phyloP scores from a whole-genome alignment of 2,113 vertebrate genomes.

The Mustela nigripes region DNA sequence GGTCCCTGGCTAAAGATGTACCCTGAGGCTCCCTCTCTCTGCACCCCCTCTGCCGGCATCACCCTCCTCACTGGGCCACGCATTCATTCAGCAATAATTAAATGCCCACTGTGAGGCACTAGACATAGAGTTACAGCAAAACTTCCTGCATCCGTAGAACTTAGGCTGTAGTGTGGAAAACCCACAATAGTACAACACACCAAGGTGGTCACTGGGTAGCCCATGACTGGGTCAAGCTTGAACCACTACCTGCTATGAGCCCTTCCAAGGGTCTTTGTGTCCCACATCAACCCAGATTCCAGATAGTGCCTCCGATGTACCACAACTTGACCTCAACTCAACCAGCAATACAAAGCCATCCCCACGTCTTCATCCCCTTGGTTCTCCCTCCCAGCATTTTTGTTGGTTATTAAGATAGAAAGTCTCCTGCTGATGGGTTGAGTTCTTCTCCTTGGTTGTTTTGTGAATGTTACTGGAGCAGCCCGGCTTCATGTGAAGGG shows the following conservation, averaged over 20 bases:
- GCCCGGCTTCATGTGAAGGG: accelerated
- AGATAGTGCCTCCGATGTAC: not conserved
- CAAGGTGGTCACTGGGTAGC: not conserved
- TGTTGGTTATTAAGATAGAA: not conserved
- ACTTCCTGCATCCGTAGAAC: not conserved
- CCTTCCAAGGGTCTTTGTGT: not conserved
- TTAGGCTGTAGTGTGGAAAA: not conserved
- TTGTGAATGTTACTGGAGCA: not conserved
- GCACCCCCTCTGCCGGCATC: not conserved
- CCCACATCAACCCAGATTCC: not conserved
- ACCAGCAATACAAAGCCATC: not conserved
- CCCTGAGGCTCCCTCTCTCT: not conserved
- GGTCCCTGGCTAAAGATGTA: not conserved
- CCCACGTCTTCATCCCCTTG: not conserved
- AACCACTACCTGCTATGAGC: not conserved
- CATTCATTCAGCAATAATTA: not conserved
- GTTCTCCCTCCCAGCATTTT: not conserved
- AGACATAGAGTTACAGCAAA: not conserved
- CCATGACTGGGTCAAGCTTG: accelerated
- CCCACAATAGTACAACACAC: accelerated
- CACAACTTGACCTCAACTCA: not conserved
- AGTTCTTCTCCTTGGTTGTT: not conserved
- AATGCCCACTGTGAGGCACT: not conserved
- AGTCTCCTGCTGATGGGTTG: not conserved
- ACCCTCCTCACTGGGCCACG: accelerated